These are phyloP conservation scores for Rousettus madagascariensis DNA, from an alignment of 2,797 vertebrate genomes.

Conservation along the genomic window DNA sequence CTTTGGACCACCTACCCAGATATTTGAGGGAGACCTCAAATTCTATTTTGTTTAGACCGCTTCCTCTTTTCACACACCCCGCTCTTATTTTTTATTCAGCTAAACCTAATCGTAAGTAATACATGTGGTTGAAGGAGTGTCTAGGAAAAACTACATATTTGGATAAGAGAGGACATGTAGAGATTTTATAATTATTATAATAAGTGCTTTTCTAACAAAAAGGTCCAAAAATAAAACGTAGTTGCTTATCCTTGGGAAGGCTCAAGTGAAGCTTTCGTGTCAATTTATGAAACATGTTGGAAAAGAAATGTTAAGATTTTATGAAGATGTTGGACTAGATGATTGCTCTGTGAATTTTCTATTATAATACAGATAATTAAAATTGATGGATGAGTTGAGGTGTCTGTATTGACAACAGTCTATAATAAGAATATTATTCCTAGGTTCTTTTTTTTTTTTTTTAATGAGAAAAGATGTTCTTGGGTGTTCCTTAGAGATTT, in stretches of 20 bases:
- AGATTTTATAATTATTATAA: neutral
- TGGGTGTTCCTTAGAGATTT: neutral
- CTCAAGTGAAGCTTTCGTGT: neutral
- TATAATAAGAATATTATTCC: neutral
- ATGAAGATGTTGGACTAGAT: neutral
- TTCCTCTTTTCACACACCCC: neutral
- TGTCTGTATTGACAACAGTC: neutral
- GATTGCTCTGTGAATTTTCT: neutral
- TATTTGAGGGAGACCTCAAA: neutral
- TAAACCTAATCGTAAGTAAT: neutral
- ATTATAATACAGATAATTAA: neutral
- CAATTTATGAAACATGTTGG: neutral
- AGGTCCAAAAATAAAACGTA: neutral
- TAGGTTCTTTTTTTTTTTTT: neutral
- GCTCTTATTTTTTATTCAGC: neutral
- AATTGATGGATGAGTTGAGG: neutral
- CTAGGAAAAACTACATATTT: neutral
- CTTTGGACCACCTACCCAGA: neutral
- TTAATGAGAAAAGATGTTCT: neutral
- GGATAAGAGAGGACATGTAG: neutral
- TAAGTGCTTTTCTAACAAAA: neutral
- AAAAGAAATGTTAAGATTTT: neutral
- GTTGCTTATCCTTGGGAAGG: neutral
- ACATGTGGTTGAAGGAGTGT: neutral
- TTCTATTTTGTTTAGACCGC: neutral